Conservation (phyloP, 2,797 vertebrate genomes). For the Gila robusta region DNA sequence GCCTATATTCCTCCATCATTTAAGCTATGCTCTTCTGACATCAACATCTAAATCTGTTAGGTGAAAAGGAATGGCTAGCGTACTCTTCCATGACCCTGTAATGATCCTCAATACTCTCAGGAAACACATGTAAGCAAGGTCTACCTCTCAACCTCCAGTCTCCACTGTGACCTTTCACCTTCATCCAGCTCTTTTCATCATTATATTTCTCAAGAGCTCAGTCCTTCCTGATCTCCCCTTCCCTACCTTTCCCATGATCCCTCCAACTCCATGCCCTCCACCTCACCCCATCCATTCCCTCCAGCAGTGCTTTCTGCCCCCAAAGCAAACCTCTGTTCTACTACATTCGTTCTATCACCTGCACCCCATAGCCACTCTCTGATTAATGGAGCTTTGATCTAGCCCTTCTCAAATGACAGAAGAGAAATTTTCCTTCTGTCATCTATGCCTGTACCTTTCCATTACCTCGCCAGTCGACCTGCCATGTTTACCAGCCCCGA, state of each 20-base stretch:
- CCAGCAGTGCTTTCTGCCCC: conserved; percentile 29
- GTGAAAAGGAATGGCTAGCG: conserved; percentile 32
- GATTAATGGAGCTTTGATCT: conserved; percentile 55
- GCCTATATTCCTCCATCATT: neutral
- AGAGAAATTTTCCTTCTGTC: conserved; percentile 39
- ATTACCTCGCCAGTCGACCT: conserved; percentile 34
- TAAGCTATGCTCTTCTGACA: conserved; percentile 19
- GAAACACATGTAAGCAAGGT: conserved; percentile 47
- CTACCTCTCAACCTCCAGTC: conserved; percentile 43
- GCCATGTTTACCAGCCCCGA: conserved; percentile 29
- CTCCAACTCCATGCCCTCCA: conserved; percentile 45
- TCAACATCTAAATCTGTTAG: conserved; percentile 3
- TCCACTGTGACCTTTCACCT: conserved; percentile 54
- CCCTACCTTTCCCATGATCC: conserved; percentile 31
- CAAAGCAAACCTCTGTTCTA: conserved; percentile 37
- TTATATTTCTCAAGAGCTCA: conserved; percentile 58
- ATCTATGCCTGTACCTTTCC: conserved; percentile 15
- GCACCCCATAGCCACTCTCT: conserved; percentile 30
- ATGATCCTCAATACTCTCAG: conserved; percentile 43
- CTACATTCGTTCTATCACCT: conserved; percentile 43
- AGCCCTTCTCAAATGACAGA: conserved; percentile 35
- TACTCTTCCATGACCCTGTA: conserved; percentile 22
- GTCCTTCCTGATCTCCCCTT: conserved; percentile 42
- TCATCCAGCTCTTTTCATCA: conserved; percentile 52
- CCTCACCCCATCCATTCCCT: conserved; percentile 33